A percentile compares a stretch with the other conserved stretches of the same genome.
phyloP scores from a whole-genome alignment of 2,888 invertebrate species.

The Caradrina clavipalpis region DNA sequence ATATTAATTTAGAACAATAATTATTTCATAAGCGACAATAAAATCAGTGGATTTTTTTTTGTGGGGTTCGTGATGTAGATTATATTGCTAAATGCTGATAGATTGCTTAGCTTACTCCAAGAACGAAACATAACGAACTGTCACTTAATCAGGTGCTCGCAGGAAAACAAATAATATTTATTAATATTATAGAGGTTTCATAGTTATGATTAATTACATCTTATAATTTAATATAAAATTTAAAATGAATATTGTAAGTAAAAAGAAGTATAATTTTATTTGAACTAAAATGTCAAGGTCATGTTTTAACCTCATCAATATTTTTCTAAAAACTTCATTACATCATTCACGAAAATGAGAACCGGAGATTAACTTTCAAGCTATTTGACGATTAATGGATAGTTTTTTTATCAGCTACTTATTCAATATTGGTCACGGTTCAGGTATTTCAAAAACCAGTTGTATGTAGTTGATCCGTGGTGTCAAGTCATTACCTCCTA shows the following conservation, averaged over 20 bases:
- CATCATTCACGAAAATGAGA: slow-evolving; percentile 20
- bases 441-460: slow-evolving; percentile 33
- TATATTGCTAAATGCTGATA: background rate
- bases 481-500: background rate
- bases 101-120: slow-evolving; percentile 3
- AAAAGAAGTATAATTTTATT: slow-evolving; percentile 1
- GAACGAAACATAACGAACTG: slow-evolving; percentile 12
- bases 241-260: slow-evolving; percentile 42
- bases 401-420: slow-evolving; percentile 11
- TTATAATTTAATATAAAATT: background rate
- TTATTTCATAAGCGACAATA: too few species aligned
- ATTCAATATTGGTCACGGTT: slow-evolving; percentile 29
- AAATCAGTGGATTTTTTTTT: background rate
- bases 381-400: slow-evolving; percentile 6
- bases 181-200: background rate
- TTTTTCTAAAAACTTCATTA: slow-evolving; percentile 9
- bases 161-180: slow-evolving; percentile 5
- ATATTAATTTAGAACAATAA: background rate
- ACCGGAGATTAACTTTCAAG: background rate
- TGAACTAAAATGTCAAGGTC: slow-evolving; percentile 45
- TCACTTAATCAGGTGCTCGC: slow-evolving; percentile 26
- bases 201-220: background rate
- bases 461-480: background rate
- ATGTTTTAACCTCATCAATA: slow-evolving; percentile 49
- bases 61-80: background rate